A percentile compares a stretch with the other conserved stretches of the same genome.
Conservation (phyloP, 1,140 invertebrate genomes). For the Drosophila saltans region DNA sequence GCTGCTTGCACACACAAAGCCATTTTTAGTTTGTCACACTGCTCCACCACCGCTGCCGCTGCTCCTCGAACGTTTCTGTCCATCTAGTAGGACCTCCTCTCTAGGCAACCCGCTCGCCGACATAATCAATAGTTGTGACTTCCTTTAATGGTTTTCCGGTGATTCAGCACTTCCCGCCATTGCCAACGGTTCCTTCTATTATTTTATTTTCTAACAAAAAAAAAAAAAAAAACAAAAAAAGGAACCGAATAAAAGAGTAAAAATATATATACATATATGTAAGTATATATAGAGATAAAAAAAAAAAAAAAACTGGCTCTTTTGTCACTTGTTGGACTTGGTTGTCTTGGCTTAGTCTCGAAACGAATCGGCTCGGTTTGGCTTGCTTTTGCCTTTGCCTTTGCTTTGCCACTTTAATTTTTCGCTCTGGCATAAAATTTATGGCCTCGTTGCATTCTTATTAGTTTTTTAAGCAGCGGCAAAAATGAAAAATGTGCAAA, state of each 20-base stretch:
- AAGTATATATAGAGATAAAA: background rate
- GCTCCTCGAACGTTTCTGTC: background rate
- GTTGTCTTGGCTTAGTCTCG: background rate
- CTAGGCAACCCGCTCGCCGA: constrained; percentile 28
- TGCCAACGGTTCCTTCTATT: constrained; percentile 21
- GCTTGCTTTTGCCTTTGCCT: constrained; percentile 26
- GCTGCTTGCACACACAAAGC: constrained; percentile 62
- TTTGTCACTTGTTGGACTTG: constrained; percentile 60
- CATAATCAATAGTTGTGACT: constrained; percentile 77
- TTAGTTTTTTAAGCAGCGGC: constrained; percentile 35
- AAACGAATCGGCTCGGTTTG: constrained; percentile 4
- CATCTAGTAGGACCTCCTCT: background rate
- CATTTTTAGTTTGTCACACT: constrained; percentile 48
- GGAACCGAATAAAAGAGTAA: constrained; percentile 4
- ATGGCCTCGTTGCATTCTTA: constrained; percentile 36
- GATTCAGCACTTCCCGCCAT: constrained; percentile 65
- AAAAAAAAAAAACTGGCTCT: constrained; percentile 38
- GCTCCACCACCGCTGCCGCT: background rate
- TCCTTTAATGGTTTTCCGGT: constrained; percentile 75
- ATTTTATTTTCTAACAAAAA: constrained; percentile 21
- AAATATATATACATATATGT: constrained; percentile 1
- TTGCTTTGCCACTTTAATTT: constrained; percentile 48
- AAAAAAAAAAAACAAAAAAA: constrained; percentile 1
- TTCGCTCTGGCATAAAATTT: constrained; percentile 32
- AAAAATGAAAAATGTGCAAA: constrained; percentile 43